These are phyloP conservation scores for Smutsia temminckii DNA, from an alignment of 2,797 vertebrate genomes.

Conservation along the genomic window DNA sequence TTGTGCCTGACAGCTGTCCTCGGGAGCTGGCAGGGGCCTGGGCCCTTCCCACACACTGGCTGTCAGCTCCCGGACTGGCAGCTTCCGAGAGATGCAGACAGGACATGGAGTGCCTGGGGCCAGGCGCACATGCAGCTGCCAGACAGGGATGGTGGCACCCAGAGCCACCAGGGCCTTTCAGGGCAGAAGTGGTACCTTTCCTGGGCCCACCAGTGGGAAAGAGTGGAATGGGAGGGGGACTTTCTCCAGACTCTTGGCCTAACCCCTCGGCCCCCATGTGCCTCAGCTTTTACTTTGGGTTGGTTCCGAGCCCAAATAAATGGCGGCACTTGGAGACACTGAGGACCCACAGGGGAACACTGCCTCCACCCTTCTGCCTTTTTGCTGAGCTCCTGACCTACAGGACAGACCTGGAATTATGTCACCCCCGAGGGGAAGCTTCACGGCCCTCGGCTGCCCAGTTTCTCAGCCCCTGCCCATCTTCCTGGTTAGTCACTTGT, in stretches of 20 bases:
- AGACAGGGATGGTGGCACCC: background rate
- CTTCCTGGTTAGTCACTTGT: background rate
- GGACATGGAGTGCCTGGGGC: background rate
- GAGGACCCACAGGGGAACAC: background rate
- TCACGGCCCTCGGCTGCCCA: background rate
- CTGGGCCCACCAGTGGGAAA: background rate
- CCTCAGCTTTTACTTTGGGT: background rate
- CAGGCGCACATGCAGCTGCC: background rate
- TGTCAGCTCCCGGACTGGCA: background rate
- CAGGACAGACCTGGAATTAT: background rate
- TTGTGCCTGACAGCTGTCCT: slow-evolving; percentile 25
- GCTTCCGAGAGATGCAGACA: slow-evolving; percentile 24
- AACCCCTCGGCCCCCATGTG: background rate
- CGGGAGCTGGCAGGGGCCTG: background rate
- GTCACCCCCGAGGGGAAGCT: background rate
- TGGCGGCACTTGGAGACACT: background rate
- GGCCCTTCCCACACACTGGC: background rate
- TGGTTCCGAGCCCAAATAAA: background rate
- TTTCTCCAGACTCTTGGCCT: background rate
- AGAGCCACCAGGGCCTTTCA: background rate
- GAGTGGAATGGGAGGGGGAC: background rate
- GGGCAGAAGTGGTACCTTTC: background rate
- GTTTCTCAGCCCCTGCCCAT: background rate
- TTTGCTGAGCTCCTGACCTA: background rate
- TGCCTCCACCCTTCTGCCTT: background rate